A percentile compares a stretch with the other conserved stretches of the same genome.
Conservation (phyloP, 2,113 vertebrate species). For the Vidua macroura region DNA sequence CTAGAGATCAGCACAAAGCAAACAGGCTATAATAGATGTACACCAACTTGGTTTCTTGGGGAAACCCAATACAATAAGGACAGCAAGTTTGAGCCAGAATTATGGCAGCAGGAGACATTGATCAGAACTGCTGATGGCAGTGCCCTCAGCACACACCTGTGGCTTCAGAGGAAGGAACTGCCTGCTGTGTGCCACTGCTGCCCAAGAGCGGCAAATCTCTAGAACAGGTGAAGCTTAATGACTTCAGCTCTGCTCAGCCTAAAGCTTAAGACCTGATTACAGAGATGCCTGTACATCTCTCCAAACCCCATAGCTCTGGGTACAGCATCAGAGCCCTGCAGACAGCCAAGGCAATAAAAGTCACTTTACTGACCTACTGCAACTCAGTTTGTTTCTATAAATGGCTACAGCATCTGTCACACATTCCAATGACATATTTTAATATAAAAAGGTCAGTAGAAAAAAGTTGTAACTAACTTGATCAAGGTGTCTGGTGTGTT, state of each 20-base stretch:
- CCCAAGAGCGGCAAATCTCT: not conserved
- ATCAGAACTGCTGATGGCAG: not conserved
- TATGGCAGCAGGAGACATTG: not conserved
- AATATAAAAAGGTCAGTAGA: not conserved
- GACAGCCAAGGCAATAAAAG: not conserved
- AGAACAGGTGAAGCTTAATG: not conserved
- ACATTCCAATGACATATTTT: not conserved
- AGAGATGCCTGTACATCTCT: not conserved
- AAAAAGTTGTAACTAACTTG: not conserved
- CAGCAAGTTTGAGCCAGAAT: not conserved
- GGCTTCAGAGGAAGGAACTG: not conserved
- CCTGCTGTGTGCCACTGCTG: not conserved
- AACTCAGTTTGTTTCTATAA: not conserved
- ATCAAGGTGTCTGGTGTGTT: not conserved
- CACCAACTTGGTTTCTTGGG: not conserved
- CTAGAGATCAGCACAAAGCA: not conserved
- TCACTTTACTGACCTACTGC: not conserved
- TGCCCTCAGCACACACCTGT: not conserved
- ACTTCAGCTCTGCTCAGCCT: not conserved
- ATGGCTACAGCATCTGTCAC: not conserved
- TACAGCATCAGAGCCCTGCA: not conserved
- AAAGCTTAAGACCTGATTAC: not conserved
- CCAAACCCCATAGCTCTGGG: not conserved
- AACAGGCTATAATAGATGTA: not conserved
- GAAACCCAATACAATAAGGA: not conserved